These are phyloP conservation scores for Formica selysi DNA, from an alignment of 1,140 invertebrate species.

Conservation along the genomic window DNA sequence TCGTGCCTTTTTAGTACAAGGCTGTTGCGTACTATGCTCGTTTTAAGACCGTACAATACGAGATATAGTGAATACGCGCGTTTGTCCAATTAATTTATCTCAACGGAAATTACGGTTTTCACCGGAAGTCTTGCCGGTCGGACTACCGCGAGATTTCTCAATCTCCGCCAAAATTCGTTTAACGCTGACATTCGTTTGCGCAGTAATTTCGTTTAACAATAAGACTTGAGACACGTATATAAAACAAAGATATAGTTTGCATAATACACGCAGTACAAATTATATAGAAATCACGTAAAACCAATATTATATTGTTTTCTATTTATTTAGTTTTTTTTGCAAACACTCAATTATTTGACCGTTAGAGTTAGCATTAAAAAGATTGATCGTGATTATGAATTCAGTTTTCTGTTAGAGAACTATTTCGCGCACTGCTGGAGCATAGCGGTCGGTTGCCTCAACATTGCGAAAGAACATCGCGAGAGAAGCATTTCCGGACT, in stretches of 20 bases:
- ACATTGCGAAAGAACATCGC: constrained; percentile 20
- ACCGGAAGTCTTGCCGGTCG: constrained; percentile 72
- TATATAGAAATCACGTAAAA: neutral
- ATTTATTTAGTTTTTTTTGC: neutral
- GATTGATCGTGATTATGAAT: neutral
- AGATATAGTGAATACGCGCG: constrained; percentile 29
- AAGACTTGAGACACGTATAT: neutral
- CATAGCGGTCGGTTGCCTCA: neutral
- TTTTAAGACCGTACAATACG: constrained; percentile 32
- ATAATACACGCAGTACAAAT: neutral
- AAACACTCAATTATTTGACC: neutral
- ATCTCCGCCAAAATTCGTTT: constrained; percentile 16
- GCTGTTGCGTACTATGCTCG: constrained; percentile 18
- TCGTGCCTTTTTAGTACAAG: constrained; percentile 72
- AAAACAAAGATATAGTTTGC: neutral
- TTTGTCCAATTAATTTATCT: constrained; percentile 70
- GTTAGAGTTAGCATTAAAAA: constrained; percentile 3
- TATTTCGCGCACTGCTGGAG: constrained; percentile 31
- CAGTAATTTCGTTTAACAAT: constrained; percentile 4
- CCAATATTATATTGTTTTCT: neutral
- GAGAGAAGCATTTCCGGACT: constrained; percentile 23
- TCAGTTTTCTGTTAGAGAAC: neutral
- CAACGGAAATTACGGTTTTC: constrained; percentile 72
- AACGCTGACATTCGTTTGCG: neutral
- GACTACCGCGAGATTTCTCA: constrained; percentile 35